phyloP scores from a whole-genome alignment of 2,113 vertebrate genomes.

The Capreolus pygargus region DNA sequence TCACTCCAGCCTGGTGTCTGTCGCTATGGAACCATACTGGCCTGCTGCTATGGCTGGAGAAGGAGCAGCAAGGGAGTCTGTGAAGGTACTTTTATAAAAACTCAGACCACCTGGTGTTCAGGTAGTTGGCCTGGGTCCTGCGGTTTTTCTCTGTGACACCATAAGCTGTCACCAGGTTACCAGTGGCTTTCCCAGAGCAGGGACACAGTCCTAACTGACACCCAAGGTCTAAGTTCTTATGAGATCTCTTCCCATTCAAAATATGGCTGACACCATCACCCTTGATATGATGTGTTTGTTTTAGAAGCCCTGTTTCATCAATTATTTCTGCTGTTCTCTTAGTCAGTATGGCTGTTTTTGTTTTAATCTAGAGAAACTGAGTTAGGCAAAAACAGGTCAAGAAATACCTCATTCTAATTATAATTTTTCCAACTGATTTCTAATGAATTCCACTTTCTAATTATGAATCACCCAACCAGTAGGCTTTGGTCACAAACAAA shows the following conservation, averaged over 20 bases:
- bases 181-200: fast-evolving
- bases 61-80: slow-evolving; percentile 90
- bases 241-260: not conserved
- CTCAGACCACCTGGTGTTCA: not conserved
- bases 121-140: not conserved
- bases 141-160: not conserved
- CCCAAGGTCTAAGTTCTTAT: not conserved
- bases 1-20: slow-evolving; percentile 88
- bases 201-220: not conserved
- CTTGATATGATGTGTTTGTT: not conserved
- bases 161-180: not conserved
- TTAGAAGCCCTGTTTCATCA: not conserved
- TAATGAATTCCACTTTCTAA: not conserved
- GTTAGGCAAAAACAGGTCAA: not conserved
- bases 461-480: not conserved
- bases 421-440: not conserved
- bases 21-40: slow-evolving; percentile 88
- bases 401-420: not conserved
- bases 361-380: not conserved
- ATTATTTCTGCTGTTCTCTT: not conserved
- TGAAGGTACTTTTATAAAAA: slow-evolving; percentile 86
- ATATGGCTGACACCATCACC: not conserved
- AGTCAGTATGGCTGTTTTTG: not conserved
- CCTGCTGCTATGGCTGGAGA: slow-evolving; percentile 97
- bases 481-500: not conserved